phyloP scores from a whole-genome alignment of 2,888 invertebrate genomes.

The Ennomos erosarius region DNA sequence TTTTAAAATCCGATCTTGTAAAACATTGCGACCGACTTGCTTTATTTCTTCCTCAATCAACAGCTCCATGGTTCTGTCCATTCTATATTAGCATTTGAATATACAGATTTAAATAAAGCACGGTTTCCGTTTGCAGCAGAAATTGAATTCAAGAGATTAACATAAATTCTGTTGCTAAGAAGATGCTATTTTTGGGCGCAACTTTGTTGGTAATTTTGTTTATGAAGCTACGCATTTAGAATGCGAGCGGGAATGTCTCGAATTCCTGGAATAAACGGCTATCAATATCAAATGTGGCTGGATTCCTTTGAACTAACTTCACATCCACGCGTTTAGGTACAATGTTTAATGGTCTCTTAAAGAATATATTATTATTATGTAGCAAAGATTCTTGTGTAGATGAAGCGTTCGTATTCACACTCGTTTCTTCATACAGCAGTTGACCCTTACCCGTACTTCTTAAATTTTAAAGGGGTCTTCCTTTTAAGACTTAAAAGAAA shows the following conservation, averaged over 20 bases:
- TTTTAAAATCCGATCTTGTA: slow-evolving; percentile 31
- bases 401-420: no score
- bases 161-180: slow-evolving; percentile 35
- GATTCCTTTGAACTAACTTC: slow-evolving; percentile 17
- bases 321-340: neutral
- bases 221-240: slow-evolving; percentile 16
- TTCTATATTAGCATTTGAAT: slow-evolving; percentile 33
- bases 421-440: no score
- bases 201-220: slow-evolving; percentile 27
- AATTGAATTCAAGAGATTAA: slow-evolving; percentile 32
- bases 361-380: no score
- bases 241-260: slow-evolving; percentile 1
- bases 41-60: slow-evolving; percentile 43
- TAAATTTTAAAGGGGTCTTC: no score
- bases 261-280: slow-evolving; percentile 14
- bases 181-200: slow-evolving; percentile 26
- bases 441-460: no score
- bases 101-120: slow-evolving; percentile 42
- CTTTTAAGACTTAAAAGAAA: no score
- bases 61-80: slow-evolving; percentile 17
- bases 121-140: slow-evolving; percentile 33
- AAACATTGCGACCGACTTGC: slow-evolving; percentile 26
- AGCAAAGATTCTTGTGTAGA: no score
- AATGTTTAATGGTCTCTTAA: no score
- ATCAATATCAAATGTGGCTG: neutral